Conservation (phyloP, 2,888 invertebrate species). For the Thera britannica region DNA sequence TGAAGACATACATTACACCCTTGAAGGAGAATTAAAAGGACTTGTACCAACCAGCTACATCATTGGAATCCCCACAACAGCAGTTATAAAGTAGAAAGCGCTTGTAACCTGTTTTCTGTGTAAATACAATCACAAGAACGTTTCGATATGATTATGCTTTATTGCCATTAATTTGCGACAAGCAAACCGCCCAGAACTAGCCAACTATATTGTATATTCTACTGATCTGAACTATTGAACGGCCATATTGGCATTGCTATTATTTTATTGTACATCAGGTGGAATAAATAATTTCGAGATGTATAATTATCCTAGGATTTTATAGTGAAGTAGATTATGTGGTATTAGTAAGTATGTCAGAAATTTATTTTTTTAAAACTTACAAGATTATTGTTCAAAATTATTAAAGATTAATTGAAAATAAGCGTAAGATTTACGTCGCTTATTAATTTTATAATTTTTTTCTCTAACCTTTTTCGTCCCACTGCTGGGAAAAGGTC, state of each 20-base stretch:
- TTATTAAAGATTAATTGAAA: no score
- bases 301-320: neutral
- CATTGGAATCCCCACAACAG: neutral
- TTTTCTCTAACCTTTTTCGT: no score
- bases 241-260: conserved; percentile 69
- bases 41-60: neutral
- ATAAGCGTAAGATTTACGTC: no score
- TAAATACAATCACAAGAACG: conserved; percentile 46
- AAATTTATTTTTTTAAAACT: no score
- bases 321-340: neutral
- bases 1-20: no score
- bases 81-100: neutral
- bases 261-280: conserved; percentile 45
- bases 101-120: conserved; percentile 12
- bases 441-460: no score
- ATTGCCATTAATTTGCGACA: conserved; percentile 82
- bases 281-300: conserved; percentile 1
- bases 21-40: no score
- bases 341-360: neutral
- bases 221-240: conserved; percentile 45
- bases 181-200: conserved; percentile 74
- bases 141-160: conserved; percentile 81
- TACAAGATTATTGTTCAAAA: no score
- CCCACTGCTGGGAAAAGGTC: no score
- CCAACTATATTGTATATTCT: conserved; percentile 1